Evolutionary conservation across 2,888 invertebrate species (phyloP), one percentile per base, ranked within the genome.

Genomic region (Macaria liturata): DNA sequence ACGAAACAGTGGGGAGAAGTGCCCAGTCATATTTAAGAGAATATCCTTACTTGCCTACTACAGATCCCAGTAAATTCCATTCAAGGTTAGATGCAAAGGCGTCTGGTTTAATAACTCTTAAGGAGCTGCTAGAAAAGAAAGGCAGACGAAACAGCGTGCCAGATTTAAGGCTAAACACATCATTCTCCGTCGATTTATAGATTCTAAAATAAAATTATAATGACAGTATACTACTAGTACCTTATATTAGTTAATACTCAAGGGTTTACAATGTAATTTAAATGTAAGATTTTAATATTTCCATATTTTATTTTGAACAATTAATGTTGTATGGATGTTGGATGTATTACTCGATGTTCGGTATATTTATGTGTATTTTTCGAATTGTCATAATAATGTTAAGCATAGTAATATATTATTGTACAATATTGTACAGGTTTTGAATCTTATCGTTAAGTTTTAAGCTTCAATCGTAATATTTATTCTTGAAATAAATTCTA

Each of bases 21-120:
- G 87, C 89, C 30, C 92, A 92, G 82, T 89, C 84, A 6, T 92
- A 92, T 62, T 75, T 91, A 32, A 86, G 76, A 42, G 92, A 92
- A 64, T 93, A 91, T 64, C 92, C 93, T 8, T 89, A 92, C 67
- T 76, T 92, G 57, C 92, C 92, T 4, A 92, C 83, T 6, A 92
- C 93, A 2, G 88, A 90, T 68, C 91, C 92, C 6, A 86, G 88
- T 6, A 91, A 88, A 64, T 92, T 83, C 57, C 88, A 91, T 65
- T 90, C 92, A 0, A 83, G 92, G 59, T 71, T 87, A 49, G 91
- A 92, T 48, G 69, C 83, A 0, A 87, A 80, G 67, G 91, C 92
- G 4, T 84, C 88, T 40, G 92, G 92, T 39, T 77, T 93, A 1
- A 91, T 93, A 61, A 84, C 88, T 4, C 79, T 92, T 40, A 91